These are phyloP conservation scores for Mormoops blainvillei DNA, from an alignment of 2,113 vertebrate genomes.

Conservation along the genomic window DNA sequence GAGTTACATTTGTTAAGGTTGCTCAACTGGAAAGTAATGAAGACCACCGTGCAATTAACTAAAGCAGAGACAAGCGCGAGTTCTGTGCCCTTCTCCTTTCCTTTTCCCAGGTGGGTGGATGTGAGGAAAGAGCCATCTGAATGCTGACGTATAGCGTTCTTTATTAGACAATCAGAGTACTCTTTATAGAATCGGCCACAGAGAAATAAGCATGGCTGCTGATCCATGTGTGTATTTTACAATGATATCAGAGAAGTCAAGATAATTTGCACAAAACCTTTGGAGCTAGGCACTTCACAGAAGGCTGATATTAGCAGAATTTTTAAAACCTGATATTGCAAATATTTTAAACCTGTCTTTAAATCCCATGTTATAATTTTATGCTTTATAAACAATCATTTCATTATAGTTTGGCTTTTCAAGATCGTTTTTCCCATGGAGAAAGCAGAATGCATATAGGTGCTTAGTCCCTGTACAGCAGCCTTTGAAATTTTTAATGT, in stretches of 20 bases:
- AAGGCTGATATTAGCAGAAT: not conserved
- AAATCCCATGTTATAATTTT: not conserved
- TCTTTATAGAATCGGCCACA: not conserved
- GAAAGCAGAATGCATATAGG: not conserved
- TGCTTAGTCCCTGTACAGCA: not conserved
- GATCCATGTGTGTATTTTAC: not conserved
- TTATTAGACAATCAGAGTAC: not conserved
- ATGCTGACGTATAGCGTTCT: not conserved
- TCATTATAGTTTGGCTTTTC: not conserved
- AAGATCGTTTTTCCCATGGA: not conserved
- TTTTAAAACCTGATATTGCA: not conserved
- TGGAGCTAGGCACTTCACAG: not conserved
- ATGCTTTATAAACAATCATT: not conserved
- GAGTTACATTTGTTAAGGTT: not conserved
- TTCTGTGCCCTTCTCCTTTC: not conserved
- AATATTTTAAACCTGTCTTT: not conserved
- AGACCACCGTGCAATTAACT: not conserved
- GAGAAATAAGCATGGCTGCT: not conserved
- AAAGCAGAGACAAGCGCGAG: not conserved
- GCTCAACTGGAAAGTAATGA: not conserved
- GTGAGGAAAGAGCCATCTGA: not conserved
- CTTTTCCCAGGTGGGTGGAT: too few relatives aligned
- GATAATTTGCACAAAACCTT: not conserved
- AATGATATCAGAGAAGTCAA: not conserved
- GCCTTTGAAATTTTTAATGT: not conserved